Percentiles rank a stretch among this genome's conserved stretches.
phyloP scores from a whole-genome alignment of 2,888 invertebrate genomes.

The Limnephilus auricula region DNA sequence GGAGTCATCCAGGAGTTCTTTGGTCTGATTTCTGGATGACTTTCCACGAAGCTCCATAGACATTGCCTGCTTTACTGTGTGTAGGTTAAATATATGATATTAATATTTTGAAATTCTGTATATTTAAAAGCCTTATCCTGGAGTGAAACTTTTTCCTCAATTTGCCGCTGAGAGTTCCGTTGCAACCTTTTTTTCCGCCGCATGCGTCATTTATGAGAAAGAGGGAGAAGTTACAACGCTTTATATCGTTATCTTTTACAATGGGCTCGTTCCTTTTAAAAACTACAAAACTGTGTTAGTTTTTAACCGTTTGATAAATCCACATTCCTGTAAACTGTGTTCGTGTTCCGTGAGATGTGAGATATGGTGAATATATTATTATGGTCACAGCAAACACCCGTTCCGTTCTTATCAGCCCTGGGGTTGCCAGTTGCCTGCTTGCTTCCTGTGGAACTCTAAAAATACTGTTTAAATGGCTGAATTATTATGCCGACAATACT shows the following conservation, averaged over 20 bases:
- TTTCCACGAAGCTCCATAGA: too few species aligned
- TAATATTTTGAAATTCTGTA: neutral
- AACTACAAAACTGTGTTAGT: neutral
- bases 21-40: too few species aligned
- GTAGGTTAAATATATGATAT: too few species aligned
- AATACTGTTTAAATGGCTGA: neutral
- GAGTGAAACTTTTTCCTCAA: neutral
- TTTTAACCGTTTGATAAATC: neutral
- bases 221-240: neutral
- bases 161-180: neutral
- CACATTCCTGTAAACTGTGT: neutral
- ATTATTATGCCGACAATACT: neutral
- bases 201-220: neutral
- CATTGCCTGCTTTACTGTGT: too few species aligned
- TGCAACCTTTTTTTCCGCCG: neutral
- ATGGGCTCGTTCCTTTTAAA: neutral
- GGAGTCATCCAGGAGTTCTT: too few species aligned
- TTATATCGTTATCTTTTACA: neutral
- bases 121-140: neutral
- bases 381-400: neutral
- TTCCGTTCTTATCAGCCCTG: neutral
- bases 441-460: neutral
- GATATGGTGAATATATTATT: neutral
- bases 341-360: neutral
- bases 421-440: neutral